Percentiles rank a stretch among this genome's conserved stretches.
These are phyloP conservation scores for Bembecia ichneumoniformis DNA, from an alignment of 2,888 invertebrate genomes.

Conservation along the genomic window DNA sequence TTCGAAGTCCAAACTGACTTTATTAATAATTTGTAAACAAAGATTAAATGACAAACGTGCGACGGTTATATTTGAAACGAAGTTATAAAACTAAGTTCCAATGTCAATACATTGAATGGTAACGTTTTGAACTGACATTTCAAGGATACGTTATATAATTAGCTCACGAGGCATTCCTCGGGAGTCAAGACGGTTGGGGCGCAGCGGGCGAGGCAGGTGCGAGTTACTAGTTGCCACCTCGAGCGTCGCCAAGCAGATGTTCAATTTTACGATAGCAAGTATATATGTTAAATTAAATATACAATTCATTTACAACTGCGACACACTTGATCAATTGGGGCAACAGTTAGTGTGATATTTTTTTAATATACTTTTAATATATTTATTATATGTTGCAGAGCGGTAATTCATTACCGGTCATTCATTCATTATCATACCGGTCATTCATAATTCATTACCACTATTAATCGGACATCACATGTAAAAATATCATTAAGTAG, in stretches of 20 bases:
- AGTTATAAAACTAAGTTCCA: too few species aligned
- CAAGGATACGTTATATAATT: background rate
- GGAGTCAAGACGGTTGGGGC: slow-evolving; percentile 19
- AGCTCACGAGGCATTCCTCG: slow-evolving; percentile 1
- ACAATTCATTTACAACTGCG: background rate
- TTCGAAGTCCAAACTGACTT: too few species aligned
- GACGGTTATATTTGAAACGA: too few species aligned
- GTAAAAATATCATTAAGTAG: too few species aligned
- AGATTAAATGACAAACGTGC: too few species aligned
- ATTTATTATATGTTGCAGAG: too few species aligned
- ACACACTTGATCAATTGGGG: background rate
- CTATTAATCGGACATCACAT: too few species aligned
- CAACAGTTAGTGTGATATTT: background rate
- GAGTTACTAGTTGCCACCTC: background rate
- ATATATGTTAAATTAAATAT: background rate
- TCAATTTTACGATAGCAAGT: background rate
- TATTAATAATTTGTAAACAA: too few species aligned
- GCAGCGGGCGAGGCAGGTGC: slow-evolving; percentile 12
- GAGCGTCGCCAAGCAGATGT: background rate
- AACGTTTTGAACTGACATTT: background rate
- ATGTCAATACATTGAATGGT: background rate
- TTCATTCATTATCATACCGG: too few species aligned
- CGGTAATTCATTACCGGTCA: too few species aligned
- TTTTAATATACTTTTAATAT: background rate
- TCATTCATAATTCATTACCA: too few species aligned